Evolutionary conservation across 2,888 invertebrate genomes (phyloP).

Genomic region (Yponomeuta evonymella): DNA sequence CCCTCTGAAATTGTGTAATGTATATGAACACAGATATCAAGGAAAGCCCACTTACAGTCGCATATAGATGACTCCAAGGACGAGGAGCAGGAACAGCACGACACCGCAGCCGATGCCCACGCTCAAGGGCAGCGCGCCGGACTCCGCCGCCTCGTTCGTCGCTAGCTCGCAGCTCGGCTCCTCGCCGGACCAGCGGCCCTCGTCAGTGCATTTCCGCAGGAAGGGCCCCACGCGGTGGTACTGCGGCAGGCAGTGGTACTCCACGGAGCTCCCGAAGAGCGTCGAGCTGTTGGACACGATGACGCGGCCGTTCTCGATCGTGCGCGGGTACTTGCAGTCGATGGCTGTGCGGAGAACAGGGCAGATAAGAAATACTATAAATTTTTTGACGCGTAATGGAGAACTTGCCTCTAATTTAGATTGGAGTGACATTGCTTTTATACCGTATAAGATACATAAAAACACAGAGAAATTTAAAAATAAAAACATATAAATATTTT

Average conservation of each 20-base stretch:
- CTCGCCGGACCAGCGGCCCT: conserved; percentile 91
- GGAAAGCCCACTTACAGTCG: conserved; percentile 80
- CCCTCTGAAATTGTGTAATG: too few relatives aligned
- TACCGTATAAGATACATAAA: too few relatives aligned
- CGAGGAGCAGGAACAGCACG: conserved; percentile 84
- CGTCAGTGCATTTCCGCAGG: conserved; percentile 88
- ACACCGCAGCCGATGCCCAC: conserved; percentile 91
- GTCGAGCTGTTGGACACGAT: conserved; percentile 91
- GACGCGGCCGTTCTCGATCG: conserved; percentile 89
- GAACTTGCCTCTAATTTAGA: too few relatives aligned
- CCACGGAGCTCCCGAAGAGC: conserved; percentile 88
- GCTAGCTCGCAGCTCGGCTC: conserved; percentile 88
- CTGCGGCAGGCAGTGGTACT: conserved; percentile 92
- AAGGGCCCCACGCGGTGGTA: conserved; percentile 89
- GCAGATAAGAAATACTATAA: not conserved
- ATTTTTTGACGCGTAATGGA: too few relatives aligned
- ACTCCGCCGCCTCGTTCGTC: conserved; percentile 82
- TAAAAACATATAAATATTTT: too few relatives aligned
- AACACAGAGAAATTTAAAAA: too few relatives aligned
- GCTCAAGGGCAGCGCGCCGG: conserved; percentile 84
- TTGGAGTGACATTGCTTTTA: too few relatives aligned
- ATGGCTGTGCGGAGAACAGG: conserved; percentile 76
- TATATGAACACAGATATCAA: not conserved
- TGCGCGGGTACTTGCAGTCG: conserved; percentile 87
- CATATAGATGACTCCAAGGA: conserved; percentile 87